These are phyloP conservation scores for Tauraco erythrolophus DNA, from an alignment of 2,113 vertebrate species.

Conservation along the genomic window DNA sequence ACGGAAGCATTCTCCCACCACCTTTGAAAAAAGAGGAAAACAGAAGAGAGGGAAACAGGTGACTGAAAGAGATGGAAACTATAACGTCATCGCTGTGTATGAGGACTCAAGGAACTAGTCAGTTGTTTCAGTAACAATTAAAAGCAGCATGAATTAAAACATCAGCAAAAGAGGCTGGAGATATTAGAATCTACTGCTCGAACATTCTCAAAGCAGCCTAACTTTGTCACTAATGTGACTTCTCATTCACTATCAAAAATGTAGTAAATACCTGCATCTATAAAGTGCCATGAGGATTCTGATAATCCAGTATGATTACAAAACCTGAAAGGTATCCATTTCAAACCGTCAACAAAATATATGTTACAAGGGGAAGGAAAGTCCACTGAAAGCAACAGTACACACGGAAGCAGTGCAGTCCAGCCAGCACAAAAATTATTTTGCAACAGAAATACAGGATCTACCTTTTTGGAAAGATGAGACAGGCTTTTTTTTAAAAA, in stretches of 20 bases:
- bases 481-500: background rate
- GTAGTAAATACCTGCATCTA: background rate
- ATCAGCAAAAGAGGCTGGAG: background rate
- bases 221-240: background rate
- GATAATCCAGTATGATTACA: background rate
- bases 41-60: background rate
- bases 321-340: background rate
- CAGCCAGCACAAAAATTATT: background rate
- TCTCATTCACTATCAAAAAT: background rate
- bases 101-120: background rate
- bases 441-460: background rate
- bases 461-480: background rate
- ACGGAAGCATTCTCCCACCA: slow-evolving; percentile 31
- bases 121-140: background rate
- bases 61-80: background rate
- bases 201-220: background rate
- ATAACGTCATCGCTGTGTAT: rapidly evolving
- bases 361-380: background rate
- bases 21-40: slow-evolving; percentile 16
- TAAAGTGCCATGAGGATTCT: rapidly evolving
- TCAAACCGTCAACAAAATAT: background rate
- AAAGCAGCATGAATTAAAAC: background rate
- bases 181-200: background rate
- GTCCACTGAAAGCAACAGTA: background rate
- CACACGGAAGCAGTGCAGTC: background rate